Evolutionary conservation across 2,797 vertebrate species (phyloP).

Genomic region (Bradypodion ventrale): DNA sequence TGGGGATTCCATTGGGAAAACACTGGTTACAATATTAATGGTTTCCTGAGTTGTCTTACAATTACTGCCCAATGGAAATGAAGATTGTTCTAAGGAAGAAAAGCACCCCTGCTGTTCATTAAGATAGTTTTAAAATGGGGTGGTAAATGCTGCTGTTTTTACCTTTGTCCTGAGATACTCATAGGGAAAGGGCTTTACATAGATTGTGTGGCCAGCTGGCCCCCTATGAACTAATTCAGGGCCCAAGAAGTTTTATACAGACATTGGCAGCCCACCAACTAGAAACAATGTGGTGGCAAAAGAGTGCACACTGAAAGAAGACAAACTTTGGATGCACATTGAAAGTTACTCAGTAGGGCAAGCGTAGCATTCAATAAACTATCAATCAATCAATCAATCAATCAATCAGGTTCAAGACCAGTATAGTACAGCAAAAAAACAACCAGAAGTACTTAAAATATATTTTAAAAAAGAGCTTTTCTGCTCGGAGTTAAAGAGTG

Average conservation of each 20-base stretch:
- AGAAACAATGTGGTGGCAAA: neutral
- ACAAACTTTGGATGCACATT: neutral
- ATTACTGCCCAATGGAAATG: neutral
- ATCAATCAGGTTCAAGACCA: no score
- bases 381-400: no score
- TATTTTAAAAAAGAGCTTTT: no score
- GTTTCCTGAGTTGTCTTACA: neutral
- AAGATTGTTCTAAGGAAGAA: conserved; percentile 4
- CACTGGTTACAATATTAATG: conserved; percentile 24
- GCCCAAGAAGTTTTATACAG: neutral
- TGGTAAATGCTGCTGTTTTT: conserved; percentile 9
- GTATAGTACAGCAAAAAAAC: no score
- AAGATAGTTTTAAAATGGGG: conserved; percentile 14
- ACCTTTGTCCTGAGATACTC: neutral
- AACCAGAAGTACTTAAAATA: no score
- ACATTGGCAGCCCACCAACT: neutral
- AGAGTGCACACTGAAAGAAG: neutral
- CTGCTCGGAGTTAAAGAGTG: no score
- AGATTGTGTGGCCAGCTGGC: conserved; percentile 5
- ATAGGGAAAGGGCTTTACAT: neutral
- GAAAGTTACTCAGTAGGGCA: neutral
- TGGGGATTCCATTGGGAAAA: neutral
- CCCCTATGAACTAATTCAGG: neutral
- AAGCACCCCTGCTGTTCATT: conserved; percentile 1
- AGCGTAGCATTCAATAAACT: no score